Conservation (phyloP, 2,113 vertebrate genomes). For the Sylvietta virens region DNA sequence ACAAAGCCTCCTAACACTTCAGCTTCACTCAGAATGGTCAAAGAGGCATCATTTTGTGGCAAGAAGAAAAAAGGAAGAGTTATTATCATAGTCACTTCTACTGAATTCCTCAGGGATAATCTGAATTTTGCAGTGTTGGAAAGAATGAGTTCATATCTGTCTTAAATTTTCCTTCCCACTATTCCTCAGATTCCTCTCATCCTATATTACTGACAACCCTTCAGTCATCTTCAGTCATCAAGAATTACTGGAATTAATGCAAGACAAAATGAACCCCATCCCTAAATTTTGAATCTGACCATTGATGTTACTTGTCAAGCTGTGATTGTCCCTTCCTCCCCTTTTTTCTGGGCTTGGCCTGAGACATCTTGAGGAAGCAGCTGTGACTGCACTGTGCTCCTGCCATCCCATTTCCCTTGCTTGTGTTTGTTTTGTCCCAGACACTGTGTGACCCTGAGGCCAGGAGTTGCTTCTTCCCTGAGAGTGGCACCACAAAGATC, state of each 20-base stretch:
- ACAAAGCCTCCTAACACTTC: neutral
- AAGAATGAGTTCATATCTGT: neutral
- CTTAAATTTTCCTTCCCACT: neutral
- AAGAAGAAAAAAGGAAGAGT: neutral
- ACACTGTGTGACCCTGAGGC: accelerated
- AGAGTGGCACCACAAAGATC: neutral
- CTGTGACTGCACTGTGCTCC: neutral
- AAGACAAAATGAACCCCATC: neutral
- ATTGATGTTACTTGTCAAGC: neutral
- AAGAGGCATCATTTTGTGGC: neutral
- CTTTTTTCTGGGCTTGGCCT: neutral
- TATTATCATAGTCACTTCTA: neutral
- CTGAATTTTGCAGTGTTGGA: neutral
- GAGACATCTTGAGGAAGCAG: neutral
- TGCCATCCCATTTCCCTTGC: neutral
- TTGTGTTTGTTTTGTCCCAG: neutral
- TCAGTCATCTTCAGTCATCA: too few relatives aligned
- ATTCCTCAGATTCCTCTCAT: neutral
- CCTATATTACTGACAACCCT: neutral
- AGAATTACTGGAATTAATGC: neutral
- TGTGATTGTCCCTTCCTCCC: neutral
- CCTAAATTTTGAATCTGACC: neutral
- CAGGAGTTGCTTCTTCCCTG: neutral
- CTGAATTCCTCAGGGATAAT: neutral
- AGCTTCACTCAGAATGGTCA: neutral